A percentile compares a stretch with the other conserved stretches of the same genome.
Conservation (phyloP, 2,797 vertebrate species). For the Linurgus olivaceus region DNA sequence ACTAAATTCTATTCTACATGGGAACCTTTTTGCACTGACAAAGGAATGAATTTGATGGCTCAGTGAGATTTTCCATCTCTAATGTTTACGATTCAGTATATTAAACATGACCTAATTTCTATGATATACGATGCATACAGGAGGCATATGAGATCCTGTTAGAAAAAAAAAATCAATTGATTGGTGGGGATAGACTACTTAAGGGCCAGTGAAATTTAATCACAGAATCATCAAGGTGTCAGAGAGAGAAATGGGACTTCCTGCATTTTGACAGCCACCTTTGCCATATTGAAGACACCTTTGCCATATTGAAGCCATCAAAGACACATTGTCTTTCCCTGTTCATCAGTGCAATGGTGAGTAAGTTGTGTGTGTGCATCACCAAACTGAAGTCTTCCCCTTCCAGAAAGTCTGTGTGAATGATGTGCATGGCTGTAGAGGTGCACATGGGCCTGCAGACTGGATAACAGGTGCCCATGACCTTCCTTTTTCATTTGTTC, state of each 20-base stretch:
- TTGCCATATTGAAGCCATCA: neutral
- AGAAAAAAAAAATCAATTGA: neutral
- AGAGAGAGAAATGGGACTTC: neutral
- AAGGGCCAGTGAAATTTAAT: conserved; percentile 18
- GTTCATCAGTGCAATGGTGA: neutral
- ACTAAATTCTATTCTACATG: neutral
- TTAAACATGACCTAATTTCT: conserved; percentile 45
- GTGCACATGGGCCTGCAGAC: rapidly evolving
- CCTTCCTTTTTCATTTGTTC: neutral
- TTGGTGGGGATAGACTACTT: neutral
- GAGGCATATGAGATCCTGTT: neutral
- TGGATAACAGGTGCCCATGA: neutral
- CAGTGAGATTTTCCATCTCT: conserved; percentile 33
- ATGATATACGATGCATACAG: neutral
- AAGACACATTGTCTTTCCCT: neutral
- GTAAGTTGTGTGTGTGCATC: neutral
- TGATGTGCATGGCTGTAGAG: neutral
- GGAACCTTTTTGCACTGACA: neutral
- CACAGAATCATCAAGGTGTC: neutral
- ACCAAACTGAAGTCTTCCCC: neutral
- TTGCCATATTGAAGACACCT: neutral
- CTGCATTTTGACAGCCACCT: neutral
- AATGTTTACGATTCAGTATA: conserved; percentile 40
- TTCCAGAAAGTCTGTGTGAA: neutral
- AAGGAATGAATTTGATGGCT: conserved; percentile 27